Base-by-base conservation (phyloP, 1,140 invertebrate genomes). In the Diachasmimorpha longicaudata region DNA sequence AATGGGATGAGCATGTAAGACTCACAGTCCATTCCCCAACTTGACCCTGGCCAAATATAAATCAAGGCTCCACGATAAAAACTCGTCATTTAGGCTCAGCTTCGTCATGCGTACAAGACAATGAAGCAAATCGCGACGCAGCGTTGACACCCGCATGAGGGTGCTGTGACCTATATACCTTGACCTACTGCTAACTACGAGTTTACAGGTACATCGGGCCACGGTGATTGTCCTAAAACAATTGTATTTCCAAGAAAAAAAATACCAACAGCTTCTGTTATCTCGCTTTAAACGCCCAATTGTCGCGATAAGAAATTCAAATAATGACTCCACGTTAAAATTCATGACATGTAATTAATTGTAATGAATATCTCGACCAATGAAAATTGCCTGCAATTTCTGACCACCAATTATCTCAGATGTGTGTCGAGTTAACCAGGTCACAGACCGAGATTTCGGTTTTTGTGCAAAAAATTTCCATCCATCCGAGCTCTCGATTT, bases 91-190 rank as follows among this genome's bases (percentile, higher is more conserved):
- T 68, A 66, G 58, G 69, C 37, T 70, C 21, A 14, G 19, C 52
- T 16, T 58, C 80, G 77, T 79, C 74, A 82, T 77, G 79, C 11
- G 63, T 67, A 77, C 63, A 78, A 83, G 79, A 83, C 81, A 84
- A 77, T 79, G 80, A 83, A 36, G 19, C 44, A 37, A 71, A 75
- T 73, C 39, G n/a, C 55, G n/a, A 39, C 58, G 70, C 19, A 46
- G 55, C 67, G 83, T 81, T 75, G 74, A 79, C 81, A 78, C 87
- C 87, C 87, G 87, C 87, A 89, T 89, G 87, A 87, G 87, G 87
- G 87, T 86, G 81, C 78, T 78, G 76, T 87, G 83, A 83, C 84
- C 85, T 69, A 88, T 83, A 88, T 88, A 89, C 87, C 87, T 88
- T 89, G 87, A 87, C 86, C 84, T 76, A 86, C 83, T 86, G 83